Percentiles rank a stretch among this genome's conserved stretches.
These are phyloP conservation scores for Onychomys arenicola DNA, from an alignment of 2,797 vertebrate species.

Conservation along the genomic window DNA sequence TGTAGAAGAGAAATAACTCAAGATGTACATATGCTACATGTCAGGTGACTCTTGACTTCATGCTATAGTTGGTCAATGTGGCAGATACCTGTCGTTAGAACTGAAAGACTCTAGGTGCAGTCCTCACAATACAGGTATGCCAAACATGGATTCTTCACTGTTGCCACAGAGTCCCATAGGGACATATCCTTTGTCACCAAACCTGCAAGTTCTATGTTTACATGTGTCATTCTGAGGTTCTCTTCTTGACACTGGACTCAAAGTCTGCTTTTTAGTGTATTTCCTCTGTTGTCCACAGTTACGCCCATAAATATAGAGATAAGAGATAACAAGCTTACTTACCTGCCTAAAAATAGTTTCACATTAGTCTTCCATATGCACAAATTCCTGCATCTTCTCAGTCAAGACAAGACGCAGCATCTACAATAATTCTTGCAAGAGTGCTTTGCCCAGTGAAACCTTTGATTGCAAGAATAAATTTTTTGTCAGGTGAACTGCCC, in stretches of 20 bases:
- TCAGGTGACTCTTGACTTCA: not conserved
- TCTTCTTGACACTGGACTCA: not conserved
- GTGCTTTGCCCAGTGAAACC: not conserved
- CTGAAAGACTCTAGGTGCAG: not conserved
- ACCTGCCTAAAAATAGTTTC: not conserved
- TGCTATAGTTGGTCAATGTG: not conserved
- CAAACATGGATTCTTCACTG: not conserved
- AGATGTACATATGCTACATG: not conserved
- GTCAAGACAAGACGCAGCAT: slow-evolving; percentile 27
- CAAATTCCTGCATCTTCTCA: not conserved
- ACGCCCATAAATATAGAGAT: not conserved
- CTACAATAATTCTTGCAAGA: slow-evolving; percentile 32
- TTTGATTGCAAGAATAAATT: slow-evolving; percentile 35
- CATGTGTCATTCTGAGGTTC: not conserved
- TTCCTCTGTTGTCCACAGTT: not conserved
- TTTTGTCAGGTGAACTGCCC: not conserved
- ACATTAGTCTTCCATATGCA: not conserved
- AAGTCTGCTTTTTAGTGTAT: not conserved
- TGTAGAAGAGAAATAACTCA: slow-evolving; percentile 40
- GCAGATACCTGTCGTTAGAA: not conserved
- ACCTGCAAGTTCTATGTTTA: not conserved
- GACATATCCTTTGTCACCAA: not conserved
- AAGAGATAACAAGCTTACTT: not conserved
- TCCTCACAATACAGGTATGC: not conserved
- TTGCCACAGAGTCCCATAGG: not conserved